phyloP scores from a whole-genome alignment of 2,113 vertebrate genomes.

The Corydoras sp. region DNA sequence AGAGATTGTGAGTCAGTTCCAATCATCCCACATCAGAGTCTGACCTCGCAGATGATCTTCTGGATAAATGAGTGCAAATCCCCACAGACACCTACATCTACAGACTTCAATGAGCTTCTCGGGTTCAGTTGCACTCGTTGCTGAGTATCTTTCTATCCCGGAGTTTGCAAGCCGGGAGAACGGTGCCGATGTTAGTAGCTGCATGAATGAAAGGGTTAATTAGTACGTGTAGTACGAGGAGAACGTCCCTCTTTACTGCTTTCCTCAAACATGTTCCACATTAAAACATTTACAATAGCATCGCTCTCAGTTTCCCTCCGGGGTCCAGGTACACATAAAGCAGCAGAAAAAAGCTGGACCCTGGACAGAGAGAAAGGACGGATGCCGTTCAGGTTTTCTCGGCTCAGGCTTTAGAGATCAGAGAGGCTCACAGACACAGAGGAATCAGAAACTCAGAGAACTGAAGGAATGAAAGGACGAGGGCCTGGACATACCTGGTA shows the following conservation, averaged over 20 bases:
- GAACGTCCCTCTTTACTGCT: too few relatives aligned
- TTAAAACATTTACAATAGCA: constrained; percentile 38
- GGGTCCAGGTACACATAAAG: constrained; percentile 15
- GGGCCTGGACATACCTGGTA: constrained; percentile 67
- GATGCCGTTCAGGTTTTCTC: constrained; percentile 39
- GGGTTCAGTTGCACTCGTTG: too few relatives aligned
- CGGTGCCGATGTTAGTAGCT: not conserved
- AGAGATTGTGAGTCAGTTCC: too few relatives aligned
- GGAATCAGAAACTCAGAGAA: not conserved
- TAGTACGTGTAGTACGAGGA: not conserved
- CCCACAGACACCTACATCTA: too few relatives aligned
- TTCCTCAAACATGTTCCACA: not conserved
- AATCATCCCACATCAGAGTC: too few relatives aligned
- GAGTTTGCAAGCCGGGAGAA: too few relatives aligned
- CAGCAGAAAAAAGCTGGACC: not conserved
- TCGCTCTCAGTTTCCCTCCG: constrained; percentile 25
- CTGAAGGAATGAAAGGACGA: constrained; percentile 9
- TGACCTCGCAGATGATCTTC: too few relatives aligned
- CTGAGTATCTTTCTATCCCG: too few relatives aligned
- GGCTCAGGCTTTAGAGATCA: constrained; percentile 29
- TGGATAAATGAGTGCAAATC: too few relatives aligned
- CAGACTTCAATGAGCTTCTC: too few relatives aligned
- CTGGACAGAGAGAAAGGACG: constrained; percentile 44
- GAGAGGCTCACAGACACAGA: not conserved
- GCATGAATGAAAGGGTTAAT: not conserved